Conservation (phyloP, 2,888 invertebrate genomes). For the Marasmarcha lunaedactyla region DNA sequence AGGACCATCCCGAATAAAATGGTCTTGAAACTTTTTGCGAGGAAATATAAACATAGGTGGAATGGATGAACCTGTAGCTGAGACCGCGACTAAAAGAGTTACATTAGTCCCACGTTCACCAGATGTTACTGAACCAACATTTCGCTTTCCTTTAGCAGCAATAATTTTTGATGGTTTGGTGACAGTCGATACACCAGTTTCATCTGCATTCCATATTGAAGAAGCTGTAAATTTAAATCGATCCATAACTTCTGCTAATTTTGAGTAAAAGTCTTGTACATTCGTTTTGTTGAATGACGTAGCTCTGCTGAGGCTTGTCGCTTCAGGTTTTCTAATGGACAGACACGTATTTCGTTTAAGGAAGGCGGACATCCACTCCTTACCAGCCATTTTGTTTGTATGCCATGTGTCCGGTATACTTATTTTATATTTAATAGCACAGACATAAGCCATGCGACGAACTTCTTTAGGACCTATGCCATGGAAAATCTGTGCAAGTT, state of each 20-base stretch:
- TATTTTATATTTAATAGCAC: constrained; percentile 10
- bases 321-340: constrained; percentile 9
- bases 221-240: constrained; percentile 9
- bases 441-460: constrained; percentile 12
- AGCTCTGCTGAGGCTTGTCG: constrained; percentile 6
- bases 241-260: constrained; percentile 6
- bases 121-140: constrained; percentile 11
- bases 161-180: constrained; percentile 10
- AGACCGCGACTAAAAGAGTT: constrained; percentile 7
- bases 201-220: constrained; percentile 9
- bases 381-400: constrained; percentile 10
- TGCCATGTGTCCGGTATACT: constrained; percentile 8
- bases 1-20: constrained; percentile 13
- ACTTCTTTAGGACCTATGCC: constrained; percentile 8
- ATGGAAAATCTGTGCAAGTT: constrained; percentile 14
- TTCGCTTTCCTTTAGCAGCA: constrained; percentile 7
- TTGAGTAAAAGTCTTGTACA: constrained; percentile 1
- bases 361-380: constrained; percentile 9
- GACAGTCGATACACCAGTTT: constrained; percentile 10
- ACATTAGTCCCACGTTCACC: constrained; percentile 7
- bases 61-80: constrained; percentile 9
- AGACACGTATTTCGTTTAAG: constrained; percentile 7
- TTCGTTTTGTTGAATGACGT: constrained; percentile 9
- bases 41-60: constrained; percentile 12
- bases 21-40: constrained; percentile 7